Base-by-base conservation (phyloP, 1,140 invertebrate genomes). In the Bactericera cockerelli region DNA sequence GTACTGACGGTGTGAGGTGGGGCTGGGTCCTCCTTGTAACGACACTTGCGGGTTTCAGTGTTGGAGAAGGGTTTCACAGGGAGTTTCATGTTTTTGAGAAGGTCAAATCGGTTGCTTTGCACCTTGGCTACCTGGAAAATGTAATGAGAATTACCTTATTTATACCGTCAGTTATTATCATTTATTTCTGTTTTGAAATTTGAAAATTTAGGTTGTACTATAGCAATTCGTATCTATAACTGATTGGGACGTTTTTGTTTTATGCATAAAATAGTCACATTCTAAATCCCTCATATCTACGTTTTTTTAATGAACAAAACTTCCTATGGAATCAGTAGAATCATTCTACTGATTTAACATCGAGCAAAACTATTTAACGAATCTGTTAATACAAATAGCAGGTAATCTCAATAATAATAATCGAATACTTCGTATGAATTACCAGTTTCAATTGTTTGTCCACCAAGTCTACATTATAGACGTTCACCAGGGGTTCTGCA, bases 11-110 rank as follows among this genome's bases (percentile, higher is more conserved):
- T n/a, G n/a, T n/a, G n/a, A n/a, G n/a, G n/a, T n/a, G n/a, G n/a
- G n/a, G n/a, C n/a, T n/a, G n/a, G n/a, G n/a, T n/a, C n/a, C n/a
- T n/a, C n/a, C n/a, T n/a, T n/a, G n/a, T n/a, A n/a, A n/a, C n/a
- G n/a, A n/a, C n/a, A n/a, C n/a, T n/a, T n/a, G n/a, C n/a, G n/a
- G n/a, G n/a, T n/a, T n/a, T 49, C n/a, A 19, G 6, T n/a, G 42
- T 22, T 19, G 6, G n/a, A n/a, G 28, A 49, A 49, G 6, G n/a
- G 42, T 49, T 49, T 49, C 4, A 49, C 42, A 10, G 42, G 42
- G n/a, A 49, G 22, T n/a, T 49, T 49, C 42, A 49, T 49, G 19
- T 49, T 49, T n/a, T 49, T 49, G n/a, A 49, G 22, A 10, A 49
- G 19, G 4, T 49, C 42, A 49, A 49, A 49, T 16, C 19, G 42